Evolutionary conservation across 2,113 vertebrate genomes (phyloP), one percentile per base, ranked within the genome.

Genomic region (Engraulis encrasicolus): DNA sequence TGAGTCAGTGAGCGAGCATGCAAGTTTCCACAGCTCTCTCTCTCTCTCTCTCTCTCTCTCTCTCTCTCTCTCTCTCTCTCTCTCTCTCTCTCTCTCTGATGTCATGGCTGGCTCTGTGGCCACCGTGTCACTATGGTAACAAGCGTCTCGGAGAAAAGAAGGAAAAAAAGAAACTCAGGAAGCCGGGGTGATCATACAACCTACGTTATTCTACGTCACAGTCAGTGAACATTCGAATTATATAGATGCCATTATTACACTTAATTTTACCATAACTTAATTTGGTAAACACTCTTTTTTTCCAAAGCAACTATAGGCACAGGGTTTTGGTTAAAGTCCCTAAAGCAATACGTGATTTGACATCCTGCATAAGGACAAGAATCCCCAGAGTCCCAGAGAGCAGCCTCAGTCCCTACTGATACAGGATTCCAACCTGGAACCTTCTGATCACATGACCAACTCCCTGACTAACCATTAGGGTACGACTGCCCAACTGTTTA

Each of bases 1-100:
- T 94, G 94, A 94, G 92, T 94, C 93, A 93, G 91, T 80, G 80
- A 86, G 81, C 86, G 90, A 91, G 89, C 89, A 93, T 89, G 91
- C 84, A 90, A 91, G 88, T 93, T 94, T 94, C 92, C 92, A 92
- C 89, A 92, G 88, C 88, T 93, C 90, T 89, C 84, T 50, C 87
- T 17, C 79, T 52, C 85, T 38, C 82, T 38, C 12, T 37, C 17
- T 19, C 54, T 52, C 71, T 37, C 82, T 34, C 90, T 89, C 84
- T 49, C 87, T 17, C 79, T 52, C 85, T 38, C 82, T 31, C 12
- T 37, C n/a, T 14, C 77, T 74, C 71, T 27, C 82, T 20, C 83
- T 45, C 78, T 17, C 49, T 34, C 49, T 66, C 86, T 20, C 82
- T 14, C 40, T 45, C 85, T 77, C 89, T 93, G 89, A 92, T 88